These are phyloP conservation scores for Leucozona laternaria DNA, from an alignment of 2,888 invertebrate species.

Conservation along the genomic window DNA sequence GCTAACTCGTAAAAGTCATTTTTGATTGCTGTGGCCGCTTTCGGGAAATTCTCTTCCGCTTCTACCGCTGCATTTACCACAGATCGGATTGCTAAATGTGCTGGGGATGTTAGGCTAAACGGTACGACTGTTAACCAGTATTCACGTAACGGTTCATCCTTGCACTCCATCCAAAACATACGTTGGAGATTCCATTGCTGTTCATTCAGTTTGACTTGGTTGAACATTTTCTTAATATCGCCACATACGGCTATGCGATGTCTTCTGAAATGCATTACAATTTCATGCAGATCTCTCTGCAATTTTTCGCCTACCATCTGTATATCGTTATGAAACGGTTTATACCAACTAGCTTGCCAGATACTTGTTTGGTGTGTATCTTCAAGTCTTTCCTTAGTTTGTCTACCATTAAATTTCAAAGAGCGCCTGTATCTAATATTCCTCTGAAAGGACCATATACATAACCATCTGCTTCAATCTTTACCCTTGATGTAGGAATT, in stretches of 20 bases:
- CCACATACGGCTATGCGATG: not conserved
- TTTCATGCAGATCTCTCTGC: no score
- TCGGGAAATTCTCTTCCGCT: slow-evolving; percentile 18
- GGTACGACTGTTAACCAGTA: slow-evolving; percentile 52
- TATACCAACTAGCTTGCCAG: no score
- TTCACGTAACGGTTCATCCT: slow-evolving; percentile 1
- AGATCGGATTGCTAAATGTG: slow-evolving; percentile 24
- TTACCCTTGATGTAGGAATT: no score
- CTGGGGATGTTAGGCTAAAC: slow-evolving; percentile 43
- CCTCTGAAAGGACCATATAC: no score
- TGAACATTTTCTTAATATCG: not conserved
- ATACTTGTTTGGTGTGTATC: no score
- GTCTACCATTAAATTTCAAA: no score
- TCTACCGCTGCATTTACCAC: slow-evolving; percentile 34
- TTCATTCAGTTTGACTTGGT: not conserved
- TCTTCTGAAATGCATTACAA: slow-evolving; percentile 1
- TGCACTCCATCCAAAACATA: slow-evolving; percentile 35
- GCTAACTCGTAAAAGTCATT: no score
- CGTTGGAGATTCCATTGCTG: not conserved
- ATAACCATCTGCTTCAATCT: no score
- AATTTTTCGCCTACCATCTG: no score
- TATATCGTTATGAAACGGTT: no score
- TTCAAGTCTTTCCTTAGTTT: no score
- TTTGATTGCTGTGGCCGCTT: slow-evolving; percentile 7
- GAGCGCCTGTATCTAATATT: no score